Conservation (phyloP, 2,797 vertebrate species). For the Pipistrellus nathusii region DNA sequence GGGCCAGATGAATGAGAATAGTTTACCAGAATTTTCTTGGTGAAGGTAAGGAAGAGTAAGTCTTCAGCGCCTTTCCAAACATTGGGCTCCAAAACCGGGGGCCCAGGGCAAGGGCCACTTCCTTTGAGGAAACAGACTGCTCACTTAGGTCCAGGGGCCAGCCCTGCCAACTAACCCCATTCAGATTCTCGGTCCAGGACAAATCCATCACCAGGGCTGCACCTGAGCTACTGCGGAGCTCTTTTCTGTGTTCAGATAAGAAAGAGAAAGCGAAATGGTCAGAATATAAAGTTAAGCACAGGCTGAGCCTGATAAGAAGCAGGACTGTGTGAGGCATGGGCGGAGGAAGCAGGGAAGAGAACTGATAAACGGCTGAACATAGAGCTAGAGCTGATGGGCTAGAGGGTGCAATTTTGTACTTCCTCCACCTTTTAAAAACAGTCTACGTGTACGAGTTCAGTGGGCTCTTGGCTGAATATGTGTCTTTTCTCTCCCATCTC, state of each 20-base stretch:
- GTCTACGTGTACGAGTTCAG: not conserved
- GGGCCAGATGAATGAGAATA: not conserved
- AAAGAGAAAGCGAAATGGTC: not conserved
- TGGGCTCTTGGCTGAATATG: not conserved
- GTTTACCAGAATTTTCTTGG: not conserved
- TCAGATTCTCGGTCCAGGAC: not conserved
- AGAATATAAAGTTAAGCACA: not conserved
- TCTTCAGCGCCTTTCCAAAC: not conserved
- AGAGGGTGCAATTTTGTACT: not conserved
- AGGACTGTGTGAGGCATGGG: not conserved
- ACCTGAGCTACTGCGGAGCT: not conserved
- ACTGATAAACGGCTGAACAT: not conserved
- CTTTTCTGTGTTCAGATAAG: constrained; percentile 10
- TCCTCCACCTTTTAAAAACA: not conserved
- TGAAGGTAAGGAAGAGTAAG: not conserved
- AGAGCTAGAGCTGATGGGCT: not conserved
- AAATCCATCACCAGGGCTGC: not conserved
- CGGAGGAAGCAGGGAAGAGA: not conserved
- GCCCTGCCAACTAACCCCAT: not conserved
- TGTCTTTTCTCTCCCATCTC: not conserved
- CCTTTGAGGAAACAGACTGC: not conserved
- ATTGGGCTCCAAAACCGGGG: not conserved
- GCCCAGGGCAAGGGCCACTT: not conserved
- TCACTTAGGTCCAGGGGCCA: not conserved
- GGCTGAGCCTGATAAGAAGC: not conserved